These are phyloP conservation scores for Lamprotornis superbus DNA, from an alignment of 2,113 vertebrate species.

Conservation along the genomic window DNA sequence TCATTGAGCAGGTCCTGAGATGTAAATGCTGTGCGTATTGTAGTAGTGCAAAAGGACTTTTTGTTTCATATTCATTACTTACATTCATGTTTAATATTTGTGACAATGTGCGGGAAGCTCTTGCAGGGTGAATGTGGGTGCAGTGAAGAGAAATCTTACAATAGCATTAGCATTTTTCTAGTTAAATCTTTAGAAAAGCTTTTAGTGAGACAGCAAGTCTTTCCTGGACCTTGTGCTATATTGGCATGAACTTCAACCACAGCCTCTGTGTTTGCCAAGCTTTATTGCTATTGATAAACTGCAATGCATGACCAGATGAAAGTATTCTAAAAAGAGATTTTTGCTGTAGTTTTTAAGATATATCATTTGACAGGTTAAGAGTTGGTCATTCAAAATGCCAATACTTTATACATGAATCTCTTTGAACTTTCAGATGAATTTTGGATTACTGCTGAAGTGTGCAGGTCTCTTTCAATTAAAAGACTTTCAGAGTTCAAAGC, in stretches of 20 bases:
- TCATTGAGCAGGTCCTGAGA: background rate
- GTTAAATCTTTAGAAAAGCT: slow-evolving; percentile 30
- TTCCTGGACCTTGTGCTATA: background rate
- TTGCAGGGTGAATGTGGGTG: background rate
- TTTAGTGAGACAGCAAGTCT: background rate
- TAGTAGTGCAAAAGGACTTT: background rate
- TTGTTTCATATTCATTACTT: background rate
- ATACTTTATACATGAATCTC: background rate
- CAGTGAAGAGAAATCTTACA: background rate
- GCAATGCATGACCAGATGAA: background rate
- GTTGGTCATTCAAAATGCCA: background rate
- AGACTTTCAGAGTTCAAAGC: background rate
- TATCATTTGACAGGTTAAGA: background rate
- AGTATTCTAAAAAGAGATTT: background rate
- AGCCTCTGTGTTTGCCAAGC: background rate
- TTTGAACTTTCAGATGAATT: background rate
- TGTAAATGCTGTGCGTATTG: background rate
- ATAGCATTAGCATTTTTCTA: background rate
- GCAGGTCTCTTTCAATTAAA: background rate
- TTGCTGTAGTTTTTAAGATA: background rate
- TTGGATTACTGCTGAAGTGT: background rate
- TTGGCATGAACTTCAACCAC: background rate
- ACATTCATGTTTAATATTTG: background rate
- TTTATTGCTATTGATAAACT: background rate
- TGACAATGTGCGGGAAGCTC: background rate